Evolutionary conservation across 2,797 vertebrate species (phyloP).

Genomic region (Lithobates sylvaticus): DNA sequence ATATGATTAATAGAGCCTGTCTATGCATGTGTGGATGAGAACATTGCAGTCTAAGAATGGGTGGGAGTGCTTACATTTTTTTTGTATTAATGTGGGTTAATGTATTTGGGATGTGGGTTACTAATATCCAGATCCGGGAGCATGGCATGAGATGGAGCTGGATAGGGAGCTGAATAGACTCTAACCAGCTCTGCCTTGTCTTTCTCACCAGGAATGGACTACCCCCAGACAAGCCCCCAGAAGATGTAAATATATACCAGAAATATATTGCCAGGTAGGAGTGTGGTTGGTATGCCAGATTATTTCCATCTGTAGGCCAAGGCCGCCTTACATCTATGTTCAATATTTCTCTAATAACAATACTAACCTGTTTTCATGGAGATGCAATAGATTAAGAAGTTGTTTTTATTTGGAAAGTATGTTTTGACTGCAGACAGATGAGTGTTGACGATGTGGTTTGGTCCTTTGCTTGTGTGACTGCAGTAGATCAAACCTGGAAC

Average conservation of each 20-base stretch:
- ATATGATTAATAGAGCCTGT: background rate
- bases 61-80: background rate
- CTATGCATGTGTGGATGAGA: background rate
- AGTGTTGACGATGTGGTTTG: constrained; percentile 22
- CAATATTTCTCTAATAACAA: constrained; percentile 64
- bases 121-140: constrained; percentile 51
- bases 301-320: background rate
- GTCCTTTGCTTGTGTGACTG: constrained; percentile 19
- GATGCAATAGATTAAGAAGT: background rate
- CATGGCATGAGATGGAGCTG: constrained; percentile 34
- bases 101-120: constrained; percentile 16
- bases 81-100: background rate
- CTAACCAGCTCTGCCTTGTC: constrained; percentile 76
- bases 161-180: constrained; percentile 53
- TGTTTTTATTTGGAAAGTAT: background rate
- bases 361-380: constrained; percentile 14
- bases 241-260: constrained; percentile 99
- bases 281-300: constrained; percentile 57
- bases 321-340: constrained; percentile 26
- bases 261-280: constrained; percentile 99
- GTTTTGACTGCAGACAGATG: constrained; percentile 15
- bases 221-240: constrained; percentile 96
- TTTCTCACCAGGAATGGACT: constrained; percentile 93
- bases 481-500: background rate
- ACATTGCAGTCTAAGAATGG: background rate